A percentile compares a stretch with the other conserved stretches of the same genome.
Conservation (phyloP, 2,888 invertebrate species). For the Hirtodrosophila confusa region DNA sequence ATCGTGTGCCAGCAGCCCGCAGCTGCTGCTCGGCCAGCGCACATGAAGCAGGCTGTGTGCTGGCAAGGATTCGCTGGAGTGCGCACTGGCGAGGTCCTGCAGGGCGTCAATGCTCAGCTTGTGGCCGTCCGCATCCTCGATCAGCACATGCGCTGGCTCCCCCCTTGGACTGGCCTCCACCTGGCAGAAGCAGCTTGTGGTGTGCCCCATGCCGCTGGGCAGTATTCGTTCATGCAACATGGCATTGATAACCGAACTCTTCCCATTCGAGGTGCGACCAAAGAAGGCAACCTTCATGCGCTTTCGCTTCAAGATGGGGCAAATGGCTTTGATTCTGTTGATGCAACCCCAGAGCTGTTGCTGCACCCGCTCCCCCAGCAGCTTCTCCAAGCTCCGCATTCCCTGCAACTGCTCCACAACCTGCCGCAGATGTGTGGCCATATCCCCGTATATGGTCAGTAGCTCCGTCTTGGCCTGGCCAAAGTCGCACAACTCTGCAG, state of each 20-base stretch:
- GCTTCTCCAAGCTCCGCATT: constrained; percentile 3
- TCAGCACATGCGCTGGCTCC: constrained; percentile 92
- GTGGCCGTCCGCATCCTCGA: constrained; percentile 89
- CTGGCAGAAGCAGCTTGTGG: constrained; percentile 99
- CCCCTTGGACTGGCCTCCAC: constrained; percentile 91
- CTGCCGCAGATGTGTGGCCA: constrained; percentile 92
- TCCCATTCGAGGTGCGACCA: constrained; percentile 97
- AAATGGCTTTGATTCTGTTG: constrained; percentile 94
- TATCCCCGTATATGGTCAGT: constrained; percentile 97
- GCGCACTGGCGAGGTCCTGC: constrained; percentile 94
- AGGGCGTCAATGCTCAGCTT: constrained; percentile 85
- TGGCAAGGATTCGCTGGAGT: constrained; percentile 94
- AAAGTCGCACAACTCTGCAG: constrained; percentile 92
- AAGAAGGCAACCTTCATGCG: constrained; percentile 95
- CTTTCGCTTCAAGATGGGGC: constrained; percentile 96
- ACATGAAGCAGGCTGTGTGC: constrained; percentile 92
- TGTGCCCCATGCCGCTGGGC: constrained; percentile 99
- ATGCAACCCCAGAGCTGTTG: constrained; percentile 89
- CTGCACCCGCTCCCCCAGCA: constrained; percentile 88
- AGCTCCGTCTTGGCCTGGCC: constrained; percentile 99
- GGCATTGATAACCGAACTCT: constrained; percentile 99
- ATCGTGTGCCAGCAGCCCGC: constrained; percentile 96
- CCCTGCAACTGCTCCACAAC: constrained; percentile 31
- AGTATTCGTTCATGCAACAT: constrained; percentile 98
- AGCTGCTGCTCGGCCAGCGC: constrained; percentile 92